A percentile compares a stretch with the other conserved stretches of the same genome.
phyloP scores from a whole-genome alignment of 1,140 invertebrate species.

The Bombus balteatus region DNA sequence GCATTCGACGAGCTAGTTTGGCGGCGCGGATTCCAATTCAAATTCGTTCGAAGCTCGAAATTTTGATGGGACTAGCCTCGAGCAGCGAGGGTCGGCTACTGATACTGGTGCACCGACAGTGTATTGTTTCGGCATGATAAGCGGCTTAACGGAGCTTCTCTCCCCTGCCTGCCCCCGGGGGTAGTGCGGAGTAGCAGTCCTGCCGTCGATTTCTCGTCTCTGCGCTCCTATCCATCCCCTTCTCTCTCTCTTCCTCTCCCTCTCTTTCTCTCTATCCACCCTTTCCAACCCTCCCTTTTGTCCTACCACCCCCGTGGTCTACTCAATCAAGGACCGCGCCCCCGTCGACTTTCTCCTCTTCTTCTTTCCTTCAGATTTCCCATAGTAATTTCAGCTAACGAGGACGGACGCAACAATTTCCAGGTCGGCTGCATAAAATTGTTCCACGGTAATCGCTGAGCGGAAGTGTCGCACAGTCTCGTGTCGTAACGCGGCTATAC shows the following conservation, averaged over 20 bases:
- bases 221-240: slow-evolving; percentile 28
- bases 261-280: background rate
- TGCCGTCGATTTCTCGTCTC: slow-evolving; percentile 76
- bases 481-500: slow-evolving; percentile 34
- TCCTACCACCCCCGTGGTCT: background rate
- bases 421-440: slow-evolving; percentile 41
- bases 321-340: slow-evolving; percentile 73
- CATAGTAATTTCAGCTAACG: slow-evolving; percentile 53
- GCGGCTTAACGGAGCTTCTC: slow-evolving; percentile 82
- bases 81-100: slow-evolving; percentile 73
- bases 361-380: slow-evolving; percentile 50
- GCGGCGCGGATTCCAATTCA: slow-evolving; percentile 68
- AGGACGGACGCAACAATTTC: slow-evolving; percentile 47
- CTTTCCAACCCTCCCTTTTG: background rate
- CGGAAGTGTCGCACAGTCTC: slow-evolving; percentile 27
- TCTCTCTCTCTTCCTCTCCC: slow-evolving; percentile 4
- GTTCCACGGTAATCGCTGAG: slow-evolving; percentile 37
- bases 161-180: slow-evolving; percentile 73
- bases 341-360: slow-evolving; percentile 43
- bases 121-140: slow-evolving; percentile 84
- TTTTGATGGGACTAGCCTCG: slow-evolving; percentile 75
- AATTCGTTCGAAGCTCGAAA: slow-evolving; percentile 74
- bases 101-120: slow-evolving; percentile 83
- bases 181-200: slow-evolving; percentile 71
- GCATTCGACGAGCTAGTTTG: slow-evolving; percentile 58